These are phyloP conservation scores for Hirundo rustica DNA, from an alignment of 2,797 vertebrate species.

Conservation along the genomic window DNA sequence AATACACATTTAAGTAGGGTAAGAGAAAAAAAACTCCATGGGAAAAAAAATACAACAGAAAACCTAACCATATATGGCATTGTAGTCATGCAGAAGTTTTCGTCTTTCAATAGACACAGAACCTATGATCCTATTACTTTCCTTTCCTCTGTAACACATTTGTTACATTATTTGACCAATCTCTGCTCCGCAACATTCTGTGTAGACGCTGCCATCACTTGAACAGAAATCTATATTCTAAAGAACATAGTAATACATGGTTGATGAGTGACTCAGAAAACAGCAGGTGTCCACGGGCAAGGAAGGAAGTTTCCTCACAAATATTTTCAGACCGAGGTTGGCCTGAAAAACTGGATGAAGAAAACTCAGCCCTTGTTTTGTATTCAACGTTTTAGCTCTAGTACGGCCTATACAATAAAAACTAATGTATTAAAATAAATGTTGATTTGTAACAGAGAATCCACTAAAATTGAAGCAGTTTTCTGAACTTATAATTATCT, in stretches of 20 bases:
- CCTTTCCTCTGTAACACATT: background rate
- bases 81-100: background rate
- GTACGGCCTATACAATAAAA: background rate
- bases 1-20: background rate
- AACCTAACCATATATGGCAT: rapidly evolving
- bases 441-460: background rate
- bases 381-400: background rate
- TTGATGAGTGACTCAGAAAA: background rate
- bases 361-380: background rate
- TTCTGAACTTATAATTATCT: background rate
- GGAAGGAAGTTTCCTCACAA: background rate
- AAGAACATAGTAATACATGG: background rate
- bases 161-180: background rate
- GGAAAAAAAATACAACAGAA: background rate
- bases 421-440: background rate
- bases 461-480: background rate
- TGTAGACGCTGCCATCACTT: background rate
- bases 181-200: background rate
- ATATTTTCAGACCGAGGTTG: background rate
- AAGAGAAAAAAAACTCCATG: background rate
- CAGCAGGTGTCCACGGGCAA: background rate
- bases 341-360: background rate
- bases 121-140: background rate
- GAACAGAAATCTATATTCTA: background rate
- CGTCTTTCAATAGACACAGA: background rate